These are phyloP conservation scores for Ooceraea biroi DNA, from an alignment of 1,140 invertebrate genomes.

Conservation along the genomic window DNA sequence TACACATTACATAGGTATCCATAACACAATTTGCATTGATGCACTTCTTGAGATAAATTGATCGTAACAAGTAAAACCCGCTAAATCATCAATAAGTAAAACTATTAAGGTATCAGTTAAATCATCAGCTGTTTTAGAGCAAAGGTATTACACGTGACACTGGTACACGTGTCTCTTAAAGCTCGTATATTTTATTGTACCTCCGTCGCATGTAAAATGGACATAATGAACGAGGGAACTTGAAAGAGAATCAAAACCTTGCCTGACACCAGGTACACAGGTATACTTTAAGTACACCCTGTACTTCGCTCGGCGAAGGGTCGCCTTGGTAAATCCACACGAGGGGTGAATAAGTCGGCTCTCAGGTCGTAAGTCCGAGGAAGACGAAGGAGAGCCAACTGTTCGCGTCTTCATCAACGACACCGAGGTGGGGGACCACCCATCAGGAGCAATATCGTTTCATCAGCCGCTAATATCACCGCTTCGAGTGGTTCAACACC, in stretches of 20 bases:
- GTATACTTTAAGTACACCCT: slow-evolving; percentile 36
- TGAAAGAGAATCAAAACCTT: background rate
- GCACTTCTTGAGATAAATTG: no score
- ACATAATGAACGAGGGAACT: background rate
- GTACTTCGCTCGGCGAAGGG: slow-evolving; percentile 28
- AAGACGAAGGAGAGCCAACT: slow-evolving; percentile 74
- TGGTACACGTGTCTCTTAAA: background rate
- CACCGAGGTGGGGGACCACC: slow-evolving; percentile 78
- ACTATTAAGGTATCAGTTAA: no score
- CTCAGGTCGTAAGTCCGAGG: slow-evolving; percentile 56
- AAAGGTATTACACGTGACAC: background rate
- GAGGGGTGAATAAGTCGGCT: slow-evolving; percentile 57
- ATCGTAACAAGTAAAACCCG: background rate
- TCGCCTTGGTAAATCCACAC: slow-evolving; percentile 55
- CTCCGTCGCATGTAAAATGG: slow-evolving; percentile 18
- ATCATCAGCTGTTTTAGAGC: background rate
- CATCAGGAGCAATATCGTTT: slow-evolving; percentile 81
- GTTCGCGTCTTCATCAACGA: slow-evolving; percentile 78
- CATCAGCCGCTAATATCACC: slow-evolving; percentile 81
- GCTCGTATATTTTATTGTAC: slow-evolving; percentile 19
- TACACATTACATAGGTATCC: no score
- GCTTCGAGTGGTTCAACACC: slow-evolving; percentile 81
- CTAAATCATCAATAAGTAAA: no score
- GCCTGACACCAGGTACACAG: background rate
- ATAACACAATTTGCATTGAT: no score